Percentiles rank a stretch among this genome's conserved stretches.
These are phyloP conservation scores for Capricornis sumatraensis DNA, from an alignment of 2,113 vertebrate genomes.

Conservation along the genomic window DNA sequence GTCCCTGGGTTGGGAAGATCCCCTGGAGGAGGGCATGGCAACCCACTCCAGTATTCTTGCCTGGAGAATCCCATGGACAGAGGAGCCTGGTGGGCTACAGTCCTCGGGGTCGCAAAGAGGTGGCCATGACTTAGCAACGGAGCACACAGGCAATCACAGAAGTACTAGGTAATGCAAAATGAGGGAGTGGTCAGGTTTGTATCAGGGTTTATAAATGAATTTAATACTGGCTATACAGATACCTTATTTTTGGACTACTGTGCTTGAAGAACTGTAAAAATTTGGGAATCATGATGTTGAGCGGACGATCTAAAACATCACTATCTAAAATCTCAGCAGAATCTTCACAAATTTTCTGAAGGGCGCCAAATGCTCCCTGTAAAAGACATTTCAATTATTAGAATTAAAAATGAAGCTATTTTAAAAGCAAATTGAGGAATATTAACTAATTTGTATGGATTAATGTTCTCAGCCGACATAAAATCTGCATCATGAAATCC, in stretches of 20 bases:
- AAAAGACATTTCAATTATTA: constrained; percentile 31
- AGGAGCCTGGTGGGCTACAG: background rate
- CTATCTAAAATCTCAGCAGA: constrained; percentile 98
- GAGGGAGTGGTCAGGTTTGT: background rate
- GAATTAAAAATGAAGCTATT: background rate
- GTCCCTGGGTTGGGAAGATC: background rate
- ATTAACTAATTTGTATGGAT: background rate
- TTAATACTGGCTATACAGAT: constrained; percentile 26
- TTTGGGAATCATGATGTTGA: constrained; percentile 99
- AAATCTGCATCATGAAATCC: background rate
- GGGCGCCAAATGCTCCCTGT: constrained; percentile 95
- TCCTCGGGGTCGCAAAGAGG: background rate
- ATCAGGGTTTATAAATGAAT: background rate
- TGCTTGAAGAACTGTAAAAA: constrained; percentile 99
- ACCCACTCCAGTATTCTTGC: background rate
- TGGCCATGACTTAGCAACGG: background rate
- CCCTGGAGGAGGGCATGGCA: background rate
- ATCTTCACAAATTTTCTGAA: constrained; percentile 99
- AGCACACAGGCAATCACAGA: background rate
- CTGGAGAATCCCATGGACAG: background rate
- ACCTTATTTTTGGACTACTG: constrained; percentile 97
- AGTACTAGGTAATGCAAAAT: background rate
- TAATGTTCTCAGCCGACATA: background rate
- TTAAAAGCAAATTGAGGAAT: constrained; percentile 13
- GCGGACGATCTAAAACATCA: constrained; percentile 94